Conservation (phyloP, 2,888 invertebrate genomes). For the Spialia ferax region DNA sequence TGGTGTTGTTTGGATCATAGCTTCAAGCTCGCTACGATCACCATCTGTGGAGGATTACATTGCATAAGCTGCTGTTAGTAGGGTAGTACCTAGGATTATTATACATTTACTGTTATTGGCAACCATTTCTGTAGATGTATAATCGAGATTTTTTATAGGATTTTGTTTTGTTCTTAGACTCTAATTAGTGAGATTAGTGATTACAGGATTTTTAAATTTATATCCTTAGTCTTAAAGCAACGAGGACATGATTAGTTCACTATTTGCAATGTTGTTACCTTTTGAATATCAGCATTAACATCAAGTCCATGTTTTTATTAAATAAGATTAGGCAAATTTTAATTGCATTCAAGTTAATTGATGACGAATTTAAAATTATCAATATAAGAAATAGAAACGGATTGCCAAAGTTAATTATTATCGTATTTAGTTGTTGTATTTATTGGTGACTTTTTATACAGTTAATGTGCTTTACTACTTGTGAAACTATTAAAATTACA, state of each 20-base stretch:
- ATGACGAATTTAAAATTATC: too few species aligned
- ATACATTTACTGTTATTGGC: constrained; percentile 39
- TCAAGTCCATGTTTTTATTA: not conserved
- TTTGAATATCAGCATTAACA: too few species aligned
- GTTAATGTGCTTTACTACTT: constrained; percentile 4
- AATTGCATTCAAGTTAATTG: too few species aligned
- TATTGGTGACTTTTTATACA: not conserved
- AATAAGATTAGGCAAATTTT: too few species aligned
- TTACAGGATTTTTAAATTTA: too few species aligned
- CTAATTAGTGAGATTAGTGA: not conserved
- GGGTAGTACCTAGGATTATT: constrained; percentile 58
- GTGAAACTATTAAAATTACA: not conserved
- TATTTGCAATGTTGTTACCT: not conserved
- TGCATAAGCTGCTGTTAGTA: constrained; percentile 82
- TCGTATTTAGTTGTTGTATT: not conserved
- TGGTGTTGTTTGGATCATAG: constrained; percentile 87
- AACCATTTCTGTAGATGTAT: constrained; percentile 6
- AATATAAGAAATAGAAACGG: not conserved
- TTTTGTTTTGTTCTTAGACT: not conserved
- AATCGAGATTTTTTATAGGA: not conserved
- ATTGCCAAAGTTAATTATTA: not conserved
- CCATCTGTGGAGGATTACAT: constrained; percentile 87
- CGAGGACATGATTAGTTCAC: not conserved
- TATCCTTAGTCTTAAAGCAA: too few species aligned
- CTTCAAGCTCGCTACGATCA: constrained; percentile 87